Conservation (phyloP, 1,140 invertebrate species). For the Matsumurasca onukii region DNA sequence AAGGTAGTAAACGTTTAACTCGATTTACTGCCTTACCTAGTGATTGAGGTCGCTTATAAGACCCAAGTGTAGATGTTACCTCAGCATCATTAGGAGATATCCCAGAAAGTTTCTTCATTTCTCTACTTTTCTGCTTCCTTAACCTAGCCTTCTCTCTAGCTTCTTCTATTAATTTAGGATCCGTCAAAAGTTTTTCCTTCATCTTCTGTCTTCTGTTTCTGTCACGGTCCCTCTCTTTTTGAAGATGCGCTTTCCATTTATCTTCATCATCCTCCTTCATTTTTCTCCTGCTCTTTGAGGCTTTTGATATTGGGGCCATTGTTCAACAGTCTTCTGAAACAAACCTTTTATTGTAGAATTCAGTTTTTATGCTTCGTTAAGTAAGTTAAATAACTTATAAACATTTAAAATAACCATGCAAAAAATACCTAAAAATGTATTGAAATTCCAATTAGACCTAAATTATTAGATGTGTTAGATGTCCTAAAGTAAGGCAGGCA, state of each 20-base stretch:
- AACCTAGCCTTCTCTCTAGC: not conserved
- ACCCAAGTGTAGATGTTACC: constrained; percentile 9
- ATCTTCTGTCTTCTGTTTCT: not conserved
- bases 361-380: not conserved
- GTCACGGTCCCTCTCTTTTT: constrained; percentile 15
- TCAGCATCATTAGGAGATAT: constrained; percentile 14
- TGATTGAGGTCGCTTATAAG: constrained; percentile 11
- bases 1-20: constrained; percentile 13
- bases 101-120: constrained; percentile 22
- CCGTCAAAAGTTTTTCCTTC: not conserved
- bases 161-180: not conserved
- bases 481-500: not conserved
- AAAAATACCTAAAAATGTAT: not conserved
- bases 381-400: not conserved
- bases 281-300: not conserved
- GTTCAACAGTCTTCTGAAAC: constrained; percentile 1
- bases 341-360: not conserved
- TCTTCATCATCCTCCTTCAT: not conserved
- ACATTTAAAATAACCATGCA: not conserved
- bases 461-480: not conserved
- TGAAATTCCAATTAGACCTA: not conserved
- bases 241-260: not conserved
- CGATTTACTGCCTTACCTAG: constrained; percentile 20
- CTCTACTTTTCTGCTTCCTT: not conserved
- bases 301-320: constrained; percentile 8